Base-by-base conservation (phyloP, 2,888 invertebrate species). In the Chrysopilus asiliformis region DNA sequence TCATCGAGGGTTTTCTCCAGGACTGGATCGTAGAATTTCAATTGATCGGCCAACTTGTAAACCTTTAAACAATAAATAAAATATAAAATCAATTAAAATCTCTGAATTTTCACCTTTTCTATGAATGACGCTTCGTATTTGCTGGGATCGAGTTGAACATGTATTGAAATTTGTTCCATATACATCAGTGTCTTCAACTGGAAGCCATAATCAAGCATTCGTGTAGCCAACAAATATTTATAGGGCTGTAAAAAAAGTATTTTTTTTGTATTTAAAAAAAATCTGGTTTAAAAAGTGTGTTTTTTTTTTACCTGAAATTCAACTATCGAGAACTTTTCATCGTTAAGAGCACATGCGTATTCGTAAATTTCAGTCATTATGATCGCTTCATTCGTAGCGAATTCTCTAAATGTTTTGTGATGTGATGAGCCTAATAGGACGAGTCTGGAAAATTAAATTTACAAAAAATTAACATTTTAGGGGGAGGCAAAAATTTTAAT, bases 301-400 rank as follows among this genome's bases (percentile, higher is more conserved):
- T 26, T 15, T 18, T 15, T 25, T 16, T 31, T 34, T 51, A 81
- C 80, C 71, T 81, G 82, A 51, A 86, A 71, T 51, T 82, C 78
- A 1, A 74, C 67, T 40, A 91, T 70, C 30, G 72, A 70, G 56
- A 79, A 85, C 36, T 73, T 70, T 15, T 76, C 72, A 53, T 79
- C 80, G 46, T 77, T 80, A 33, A 94, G 68, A 41, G 81, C 77
- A 45, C 83, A 72, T 4, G 91, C 93, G 59, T 90, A 95, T 63
- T 94, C 94, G 60, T 90, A 94, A 41, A 94, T 79, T 66, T 94
- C 93, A 0, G 94, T 94, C 65, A 91, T 82, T 67, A 93, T 85
- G 42, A 94, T 80, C 15, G 91, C 86, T 55, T 81, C 79, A 56
- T 80, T 79, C 36, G 72, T 76, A 26, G 82, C 80, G 58, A 87